Evolutionary conservation across 1,140 invertebrate genomes (phyloP).

Genomic region (Drosophila punjabiensis): DNA sequence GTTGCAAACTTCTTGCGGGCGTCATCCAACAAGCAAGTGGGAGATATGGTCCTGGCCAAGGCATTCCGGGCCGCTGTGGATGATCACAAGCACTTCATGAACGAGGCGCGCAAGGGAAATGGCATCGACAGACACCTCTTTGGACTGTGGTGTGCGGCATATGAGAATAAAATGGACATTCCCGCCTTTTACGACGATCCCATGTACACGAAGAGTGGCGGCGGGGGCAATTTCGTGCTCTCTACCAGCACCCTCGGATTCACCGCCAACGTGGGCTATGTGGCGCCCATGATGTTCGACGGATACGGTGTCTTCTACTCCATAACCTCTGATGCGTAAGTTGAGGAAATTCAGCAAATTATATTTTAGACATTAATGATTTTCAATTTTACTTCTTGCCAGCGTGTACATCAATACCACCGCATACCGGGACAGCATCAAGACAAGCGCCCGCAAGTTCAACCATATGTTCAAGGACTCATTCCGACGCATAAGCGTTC

Average conservation of each 20-base stretch:
- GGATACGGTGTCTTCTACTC: constrained; percentile 89
- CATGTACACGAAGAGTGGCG: constrained; percentile 87
- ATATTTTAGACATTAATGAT: neutral
- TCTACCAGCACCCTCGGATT: constrained; percentile 89
- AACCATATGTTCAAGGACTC: constrained; percentile 67
- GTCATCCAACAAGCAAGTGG: constrained; percentile 75
- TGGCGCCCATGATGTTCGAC: constrained; percentile 88
- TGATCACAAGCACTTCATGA: constrained; percentile 84
- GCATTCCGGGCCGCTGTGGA: constrained; percentile 83
- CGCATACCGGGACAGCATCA: constrained; percentile 72
- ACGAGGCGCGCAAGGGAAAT: constrained; percentile 86
- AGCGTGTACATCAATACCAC: constrained; percentile 76
- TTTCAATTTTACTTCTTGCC: neutral
- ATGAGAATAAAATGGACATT: constrained; percentile 86
- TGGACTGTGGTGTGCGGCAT: constrained; percentile 89
- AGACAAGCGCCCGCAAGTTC: constrained; percentile 80
- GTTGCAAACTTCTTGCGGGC: constrained; percentile 84
- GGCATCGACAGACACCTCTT: constrained; percentile 91
- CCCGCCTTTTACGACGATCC: constrained; percentile 87
- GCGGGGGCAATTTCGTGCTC: constrained; percentile 88
- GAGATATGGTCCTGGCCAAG: constrained; percentile 47
- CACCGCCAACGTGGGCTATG: constrained; percentile 87
- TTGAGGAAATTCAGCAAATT: neutral
- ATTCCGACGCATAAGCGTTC: constrained; percentile 70
- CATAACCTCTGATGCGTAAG: constrained; percentile 76